Evolutionary conservation across 2,797 vertebrate genomes (phyloP), one percentile per base, ranked within the genome.

Genomic region (Pitangus sulphuratus): DNA sequence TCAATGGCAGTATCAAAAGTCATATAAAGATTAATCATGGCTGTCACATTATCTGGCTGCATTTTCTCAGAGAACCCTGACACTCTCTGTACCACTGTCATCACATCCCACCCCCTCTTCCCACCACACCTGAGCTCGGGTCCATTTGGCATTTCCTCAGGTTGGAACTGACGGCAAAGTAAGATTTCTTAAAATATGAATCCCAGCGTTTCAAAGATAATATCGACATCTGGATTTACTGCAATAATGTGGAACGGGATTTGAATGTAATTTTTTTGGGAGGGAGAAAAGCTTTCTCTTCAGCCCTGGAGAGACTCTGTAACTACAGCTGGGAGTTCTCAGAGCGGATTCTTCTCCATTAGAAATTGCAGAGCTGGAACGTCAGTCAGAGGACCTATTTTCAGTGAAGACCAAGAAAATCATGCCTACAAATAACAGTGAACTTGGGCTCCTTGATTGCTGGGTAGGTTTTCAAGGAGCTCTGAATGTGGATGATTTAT

Each of bases 201-300:
- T 53, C 31, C 37, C 8, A 15, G 0, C 6, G 8, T 24, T 40
- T 42, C 22, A 60, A 83, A 80, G 24, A 22, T n/a, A n/a, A 51
- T 33, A 60, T 9, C 40, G 64, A 75, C 81, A 35, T 30, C 28
- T 30, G 8, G 4, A 26, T 61, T 91, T 80, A 19, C 5, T 51
- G 8, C 45, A 54, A 11, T 30, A 56, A 56, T 2, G 4, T 44
- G n/a, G 11, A n/a, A 26, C 3, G 20, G 22, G 40, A 53, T 26
- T 64, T 74, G 17, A 75, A 51, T 2, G 9, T 7, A 7, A 20
- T 22, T 6, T 25, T 8, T 28, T 28, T 57, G 1, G 0, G 1
- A 22, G 15, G 6, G 33, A 44, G 17, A 21, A 72, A 44, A 8
- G 1, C 4, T 72, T 69, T 71, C 11, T 72, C 7, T 82, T 58